These are phyloP conservation scores for Tychaedon coryphoeus DNA, from an alignment of 2,113 vertebrate species.

Conservation along the genomic window DNA sequence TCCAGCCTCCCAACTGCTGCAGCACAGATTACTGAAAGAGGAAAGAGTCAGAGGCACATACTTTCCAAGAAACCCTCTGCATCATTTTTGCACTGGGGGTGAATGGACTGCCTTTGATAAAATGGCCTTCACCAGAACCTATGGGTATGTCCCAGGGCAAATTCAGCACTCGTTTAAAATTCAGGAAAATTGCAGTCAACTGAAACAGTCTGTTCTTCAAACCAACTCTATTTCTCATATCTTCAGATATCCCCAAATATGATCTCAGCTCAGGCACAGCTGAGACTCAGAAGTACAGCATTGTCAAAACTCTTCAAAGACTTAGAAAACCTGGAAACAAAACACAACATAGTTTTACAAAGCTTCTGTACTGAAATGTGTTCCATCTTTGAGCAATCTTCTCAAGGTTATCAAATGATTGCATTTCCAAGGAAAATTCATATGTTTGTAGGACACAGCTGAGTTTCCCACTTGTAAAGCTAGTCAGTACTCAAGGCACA, in stretches of 20 bases:
- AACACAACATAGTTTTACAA: background rate
- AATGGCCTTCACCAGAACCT: background rate
- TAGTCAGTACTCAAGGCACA: background rate
- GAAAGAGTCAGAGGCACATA: background rate
- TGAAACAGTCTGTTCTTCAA: background rate
- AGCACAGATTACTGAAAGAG: conserved; percentile 1
- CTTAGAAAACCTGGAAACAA: background rate
- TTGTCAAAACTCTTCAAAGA: background rate
- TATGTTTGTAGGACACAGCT: background rate
- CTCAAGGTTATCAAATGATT: background rate
- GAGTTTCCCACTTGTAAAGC: background rate
- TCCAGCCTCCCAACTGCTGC: conserved; percentile 27
- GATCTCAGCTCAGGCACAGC: background rate
- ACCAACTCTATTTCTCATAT: background rate
- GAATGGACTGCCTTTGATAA: background rate
- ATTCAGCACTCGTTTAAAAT: rapidly evolving
- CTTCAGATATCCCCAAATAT: background rate
- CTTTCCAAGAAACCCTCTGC: background rate
- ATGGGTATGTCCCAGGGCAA: rapidly evolving
- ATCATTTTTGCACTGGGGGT: background rate
- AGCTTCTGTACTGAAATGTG: background rate
- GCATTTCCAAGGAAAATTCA: background rate
- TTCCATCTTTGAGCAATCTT: background rate
- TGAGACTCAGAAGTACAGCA: background rate
- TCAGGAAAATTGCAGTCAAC: background rate